These are phyloP conservation scores for Mustela nigripes DNA, from an alignment of 2,113 vertebrate species.

Conservation along the genomic window DNA sequence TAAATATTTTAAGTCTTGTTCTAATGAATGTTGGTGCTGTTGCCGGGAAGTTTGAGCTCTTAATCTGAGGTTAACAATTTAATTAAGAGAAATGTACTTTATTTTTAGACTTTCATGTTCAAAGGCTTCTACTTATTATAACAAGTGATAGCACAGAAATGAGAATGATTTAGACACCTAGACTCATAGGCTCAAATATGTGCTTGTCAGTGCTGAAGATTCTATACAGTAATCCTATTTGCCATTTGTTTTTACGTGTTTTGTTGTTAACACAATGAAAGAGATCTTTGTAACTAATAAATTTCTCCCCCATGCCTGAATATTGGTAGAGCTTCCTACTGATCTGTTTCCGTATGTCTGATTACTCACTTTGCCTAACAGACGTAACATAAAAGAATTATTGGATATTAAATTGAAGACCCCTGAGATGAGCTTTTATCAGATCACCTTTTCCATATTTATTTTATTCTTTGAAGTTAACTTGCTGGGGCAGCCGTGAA, in stretches of 20 bases:
- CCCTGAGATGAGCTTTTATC: neutral
- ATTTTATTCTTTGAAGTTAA: conserved; percentile 42
- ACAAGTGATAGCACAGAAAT: conserved; percentile 37
- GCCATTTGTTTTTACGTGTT: conserved; percentile 1
- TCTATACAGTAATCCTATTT: neutral
- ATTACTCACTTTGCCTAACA: neutral
- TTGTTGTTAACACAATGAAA: conserved; percentile 28
- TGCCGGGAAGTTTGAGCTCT: conserved; percentile 17
- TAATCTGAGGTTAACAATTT: conserved; percentile 63
- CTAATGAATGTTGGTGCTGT: conserved; percentile 53
- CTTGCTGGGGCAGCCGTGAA: neutral
- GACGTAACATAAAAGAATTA: neutral
- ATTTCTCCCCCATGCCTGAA: neutral
- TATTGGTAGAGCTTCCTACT: neutral
- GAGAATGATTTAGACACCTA: neutral
- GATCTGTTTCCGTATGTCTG: neutral
- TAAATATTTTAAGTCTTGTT: conserved; percentile 64
- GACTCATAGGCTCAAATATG: neutral
- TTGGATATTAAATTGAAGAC: neutral
- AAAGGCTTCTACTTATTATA: conserved; percentile 53
- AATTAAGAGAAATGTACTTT: conserved; percentile 65
- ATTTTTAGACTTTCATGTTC: conserved; percentile 71
- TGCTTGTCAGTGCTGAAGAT: neutral
- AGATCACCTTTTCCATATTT: neutral
- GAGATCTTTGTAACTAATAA: neutral